Evolutionary conservation across 2,888 invertebrate species (phyloP).

Genomic region (Caenorhabditis imperialis): DNA sequence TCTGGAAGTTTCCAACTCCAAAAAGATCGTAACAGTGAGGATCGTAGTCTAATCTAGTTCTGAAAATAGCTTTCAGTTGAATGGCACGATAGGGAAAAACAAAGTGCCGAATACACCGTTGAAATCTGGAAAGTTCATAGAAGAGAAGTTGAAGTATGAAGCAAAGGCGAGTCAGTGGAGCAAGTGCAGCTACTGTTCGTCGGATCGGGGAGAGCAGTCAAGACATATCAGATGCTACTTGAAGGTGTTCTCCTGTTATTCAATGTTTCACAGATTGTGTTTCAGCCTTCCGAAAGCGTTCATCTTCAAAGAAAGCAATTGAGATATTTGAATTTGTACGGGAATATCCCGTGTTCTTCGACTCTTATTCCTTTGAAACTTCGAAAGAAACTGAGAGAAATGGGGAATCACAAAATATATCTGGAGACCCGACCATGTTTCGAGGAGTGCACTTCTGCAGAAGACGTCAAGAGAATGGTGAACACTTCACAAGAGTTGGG

Average conservation of each 20-base stretch:
- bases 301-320: slow-evolving; percentile 1
- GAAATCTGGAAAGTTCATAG: slow-evolving; percentile 18
- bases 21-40: slow-evolving; percentile 21
- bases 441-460: slow-evolving; percentile 36
- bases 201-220: slow-evolving; percentile 52
- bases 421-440: slow-evolving; percentile 35
- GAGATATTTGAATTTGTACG: slow-evolving; percentile 27
- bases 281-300: slow-evolving; percentile 17
- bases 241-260: slow-evolving; percentile 7
- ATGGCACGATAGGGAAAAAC: slow-evolving; percentile 3
- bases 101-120: slow-evolving; percentile 5
- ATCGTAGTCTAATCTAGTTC: neutral
- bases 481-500: slow-evolving; percentile 55
- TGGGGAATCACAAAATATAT: slow-evolving; percentile 22
- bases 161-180: slow-evolving; percentile 44
- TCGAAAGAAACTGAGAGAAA: slow-evolving; percentile 25
- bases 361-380: slow-evolving; percentile 54
- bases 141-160: slow-evolving; percentile 6
- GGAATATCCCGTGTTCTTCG: slow-evolving; percentile 44
- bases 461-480: slow-evolving; percentile 30
- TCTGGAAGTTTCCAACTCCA: slow-evolving; percentile 44
- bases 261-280: no score
- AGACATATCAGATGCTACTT: slow-evolving; percentile 41
- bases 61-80: slow-evolving; percentile 9
- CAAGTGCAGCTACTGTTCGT: slow-evolving; percentile 54